Percentiles rank a stretch among this genome's conserved stretches.
Evolutionary conservation across 2,888 invertebrate species (phyloP).

Genomic region (Conistra vaccinii): DNA sequence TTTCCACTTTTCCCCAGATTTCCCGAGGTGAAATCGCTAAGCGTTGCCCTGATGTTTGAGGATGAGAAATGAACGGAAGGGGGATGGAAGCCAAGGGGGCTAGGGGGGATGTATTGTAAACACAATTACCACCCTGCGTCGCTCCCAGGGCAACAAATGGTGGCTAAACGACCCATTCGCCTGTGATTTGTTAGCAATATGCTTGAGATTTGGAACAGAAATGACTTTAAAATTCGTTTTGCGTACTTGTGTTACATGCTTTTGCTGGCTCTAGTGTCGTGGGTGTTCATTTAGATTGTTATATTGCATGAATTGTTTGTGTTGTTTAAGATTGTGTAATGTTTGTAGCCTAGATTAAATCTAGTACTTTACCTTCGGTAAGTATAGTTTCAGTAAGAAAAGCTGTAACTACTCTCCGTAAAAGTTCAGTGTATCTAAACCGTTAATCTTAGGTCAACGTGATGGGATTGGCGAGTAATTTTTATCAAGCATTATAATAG

Average conservation of each 20-base stretch:
- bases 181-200: slow-evolving; percentile 90
- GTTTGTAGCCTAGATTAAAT: not conserved
- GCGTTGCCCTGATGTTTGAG: slow-evolving; percentile 83
- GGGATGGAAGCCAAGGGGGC: slow-evolving; percentile 62
- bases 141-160: slow-evolving; percentile 85
- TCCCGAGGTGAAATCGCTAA: slow-evolving; percentile 86
- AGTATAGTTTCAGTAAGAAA: not conserved
- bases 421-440: not conserved
- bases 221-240: slow-evolving; percentile 83
- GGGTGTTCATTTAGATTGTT: slow-evolving; percentile 62
- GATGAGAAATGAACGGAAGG: slow-evolving; percentile 88
- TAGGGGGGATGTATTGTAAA: slow-evolving; percentile 83
- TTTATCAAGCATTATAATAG: too few species aligned
- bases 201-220: slow-evolving; percentile 88
- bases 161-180: slow-evolving; percentile 90
- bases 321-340: slow-evolving; percentile 2
- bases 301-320: slow-evolving; percentile 34
- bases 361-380: not conserved
- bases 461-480: too few species aligned
- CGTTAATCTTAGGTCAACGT: not conserved
- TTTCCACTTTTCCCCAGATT: slow-evolving; percentile 80
- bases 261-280: slow-evolving; percentile 66
- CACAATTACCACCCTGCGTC: slow-evolving; percentile 85
- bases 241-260: slow-evolving; percentile 71
- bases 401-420: not conserved